Base-by-base conservation (phyloP, 2,888 invertebrate species). In the Mylabris sibirica region DNA sequence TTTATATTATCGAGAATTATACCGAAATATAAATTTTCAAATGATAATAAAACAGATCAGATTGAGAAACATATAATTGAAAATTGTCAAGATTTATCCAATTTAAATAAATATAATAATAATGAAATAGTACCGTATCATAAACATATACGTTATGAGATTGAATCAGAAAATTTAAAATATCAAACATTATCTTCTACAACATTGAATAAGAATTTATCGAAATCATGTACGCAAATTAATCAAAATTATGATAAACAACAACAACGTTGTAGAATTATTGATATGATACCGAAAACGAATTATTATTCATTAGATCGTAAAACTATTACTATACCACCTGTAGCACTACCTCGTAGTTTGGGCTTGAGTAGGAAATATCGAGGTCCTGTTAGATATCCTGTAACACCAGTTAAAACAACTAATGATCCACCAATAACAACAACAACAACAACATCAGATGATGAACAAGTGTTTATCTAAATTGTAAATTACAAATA, bases 401-500 rank as follows among this genome's bases (percentile, higher is more conserved):
- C 90, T 3, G 90, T 90, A 6, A 90, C 90, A 38, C 90, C 90
- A 57, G 87, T 89, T 65, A 90, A 90, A 77, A 82, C 82, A 74
- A 76, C 62, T 63, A 59, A 72, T 11, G 69, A 60, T 41, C 26
- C 9, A 61, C 6, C 22, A 63, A 67, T 44, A 82, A 84, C 60
- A 84, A 84, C 68, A 85, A 85, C 80, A 82, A 86, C 63, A 82
- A 85, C 79, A 34, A 81, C 79, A 76, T 89, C 89, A 1, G 89
- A 90, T 79, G 89, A 90, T 78, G 90, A 90, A 81, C 90, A 90
- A 83, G 89, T 90, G 83, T 90, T 90, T 87, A 89, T 90, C 83
- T 90, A 79, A 79, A 63, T 64, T 41, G 35, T 57, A 6, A 24
- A 49, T 6, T 49, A 20, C 41, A 20, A 24, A 12, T 53, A 53